Percentiles rank a stretch among this genome's conserved stretches.
These are phyloP conservation scores for Lacerta viridis DNA, from an alignment of 2,797 vertebrate species.

Conservation along the genomic window DNA sequence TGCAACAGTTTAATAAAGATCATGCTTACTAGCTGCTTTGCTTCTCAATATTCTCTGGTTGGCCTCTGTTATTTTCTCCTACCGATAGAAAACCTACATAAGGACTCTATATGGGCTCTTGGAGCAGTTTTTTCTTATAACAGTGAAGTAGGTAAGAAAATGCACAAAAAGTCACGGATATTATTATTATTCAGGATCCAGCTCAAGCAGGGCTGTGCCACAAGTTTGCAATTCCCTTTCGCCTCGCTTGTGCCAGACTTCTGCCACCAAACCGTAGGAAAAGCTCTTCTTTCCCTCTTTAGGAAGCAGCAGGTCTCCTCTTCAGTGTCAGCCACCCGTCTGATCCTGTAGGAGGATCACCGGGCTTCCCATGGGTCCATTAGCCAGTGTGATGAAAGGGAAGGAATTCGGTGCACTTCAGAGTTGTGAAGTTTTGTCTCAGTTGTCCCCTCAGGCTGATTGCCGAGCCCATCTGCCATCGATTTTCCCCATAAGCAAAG, in stretches of 20 bases:
- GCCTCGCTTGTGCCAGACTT: neutral
- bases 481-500: slow-evolving; percentile 58
- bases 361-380: slow-evolving; percentile 48
- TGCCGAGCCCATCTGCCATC: slow-evolving; percentile 78
- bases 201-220: neutral
- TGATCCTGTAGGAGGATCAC: slow-evolving; percentile 5
- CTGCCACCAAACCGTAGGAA: slow-evolving; percentile 21
- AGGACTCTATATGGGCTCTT: too few species aligned
- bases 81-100: too few species aligned
- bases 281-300: slow-evolving; percentile 5
- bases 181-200: slow-evolving; percentile 11
- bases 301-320: slow-evolving; percentile 19
- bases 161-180: neutral
- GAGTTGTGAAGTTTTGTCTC: slow-evolving; percentile 63
- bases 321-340: slow-evolving; percentile 24
- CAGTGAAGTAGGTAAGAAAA: neutral
- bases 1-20: too few species aligned
- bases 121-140: too few species aligned
- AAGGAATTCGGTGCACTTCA: slow-evolving; percentile 57
- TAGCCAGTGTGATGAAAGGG: slow-evolving; percentile 69
- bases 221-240: neutral
- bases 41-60: too few species aligned
- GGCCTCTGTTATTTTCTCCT: too few species aligned
- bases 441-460: slow-evolving; percentile 79
- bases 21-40: too few species aligned